Conservation (phyloP, 1,140 invertebrate species). For the Lethrus apterus region DNA sequence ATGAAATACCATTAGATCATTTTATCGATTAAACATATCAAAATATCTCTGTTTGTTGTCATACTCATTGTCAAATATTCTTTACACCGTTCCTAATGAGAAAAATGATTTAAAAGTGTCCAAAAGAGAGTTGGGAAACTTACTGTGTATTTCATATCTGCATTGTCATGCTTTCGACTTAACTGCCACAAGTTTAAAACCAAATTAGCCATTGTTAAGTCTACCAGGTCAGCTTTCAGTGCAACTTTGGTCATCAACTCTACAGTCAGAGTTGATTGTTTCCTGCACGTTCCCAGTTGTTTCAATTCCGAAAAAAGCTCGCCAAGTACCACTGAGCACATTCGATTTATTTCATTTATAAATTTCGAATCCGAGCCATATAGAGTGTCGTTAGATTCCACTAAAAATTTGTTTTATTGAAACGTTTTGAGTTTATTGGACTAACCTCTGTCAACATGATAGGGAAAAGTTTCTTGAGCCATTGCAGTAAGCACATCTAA, state of each 20-base stretch:
- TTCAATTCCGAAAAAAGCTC: constrained; percentile 71
- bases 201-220: constrained; percentile 52
- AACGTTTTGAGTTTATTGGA: not conserved
- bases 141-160: constrained; percentile 45
- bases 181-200: constrained; percentile 74
- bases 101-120: constrained; percentile 3
- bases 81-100: not conserved
- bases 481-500: constrained; percentile 67
- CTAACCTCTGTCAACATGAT: constrained; percentile 69
- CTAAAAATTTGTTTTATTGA: constrained; percentile 54
- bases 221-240: constrained; percentile 59
- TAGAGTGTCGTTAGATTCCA: constrained; percentile 89
- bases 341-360: constrained; percentile 68
- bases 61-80: too few species aligned
- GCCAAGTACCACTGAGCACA: constrained; percentile 68
- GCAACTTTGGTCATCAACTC: constrained; percentile 69
- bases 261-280: constrained; percentile 61
- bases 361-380: constrained; percentile 87
- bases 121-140: constrained; percentile 15
- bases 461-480: constrained; percentile 70
- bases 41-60: too few species aligned
- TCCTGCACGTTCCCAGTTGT: constrained; percentile 52
- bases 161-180: constrained; percentile 52
- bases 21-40: too few species aligned
- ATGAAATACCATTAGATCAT: too few species aligned